Conservation (phyloP, 2,888 invertebrate species). For the Drosophila gaucha region DNA sequence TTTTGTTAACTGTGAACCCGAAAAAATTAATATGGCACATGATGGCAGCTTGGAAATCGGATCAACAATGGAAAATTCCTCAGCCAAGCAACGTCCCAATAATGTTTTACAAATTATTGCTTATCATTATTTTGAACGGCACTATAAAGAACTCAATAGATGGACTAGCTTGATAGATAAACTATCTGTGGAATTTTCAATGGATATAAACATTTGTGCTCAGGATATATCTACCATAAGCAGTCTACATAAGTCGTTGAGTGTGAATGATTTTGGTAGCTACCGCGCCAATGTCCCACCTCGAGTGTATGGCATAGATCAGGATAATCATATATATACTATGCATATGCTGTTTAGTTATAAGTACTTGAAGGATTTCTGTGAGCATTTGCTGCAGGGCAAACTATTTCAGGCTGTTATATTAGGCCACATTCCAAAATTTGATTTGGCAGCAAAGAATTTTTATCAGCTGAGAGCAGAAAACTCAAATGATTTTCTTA, state of each 20-base stretch:
- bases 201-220: constrained; percentile 16
- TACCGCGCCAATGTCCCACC: constrained; percentile 45
- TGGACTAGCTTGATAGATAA: constrained; percentile 35
- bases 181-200: constrained; percentile 27
- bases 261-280: constrained; percentile 25
- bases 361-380: constrained; percentile 49
- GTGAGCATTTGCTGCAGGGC: constrained; percentile 32
- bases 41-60: no score
- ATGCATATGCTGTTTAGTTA: constrained; percentile 54
- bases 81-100: neutral
- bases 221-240: constrained; percentile 34
- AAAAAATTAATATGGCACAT: neutral
- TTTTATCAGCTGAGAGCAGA: constrained; percentile 25
- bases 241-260: constrained; percentile 16
- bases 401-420: constrained; percentile 41
- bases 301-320: constrained; percentile 41
- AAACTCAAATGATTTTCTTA: constrained; percentile 27
- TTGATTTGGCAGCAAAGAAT: constrained; percentile 32
- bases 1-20: neutral
- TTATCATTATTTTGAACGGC: constrained; percentile 24
- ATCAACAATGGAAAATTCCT: neutral
- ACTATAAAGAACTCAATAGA: constrained; percentile 7
- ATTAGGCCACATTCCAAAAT: neutral
- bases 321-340: constrained; percentile 20
- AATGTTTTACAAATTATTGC: constrained; percentile 23